Evolutionary conservation across 2,888 invertebrate genomes (phyloP).

Genomic region (Sussaba pulchella): DNA sequence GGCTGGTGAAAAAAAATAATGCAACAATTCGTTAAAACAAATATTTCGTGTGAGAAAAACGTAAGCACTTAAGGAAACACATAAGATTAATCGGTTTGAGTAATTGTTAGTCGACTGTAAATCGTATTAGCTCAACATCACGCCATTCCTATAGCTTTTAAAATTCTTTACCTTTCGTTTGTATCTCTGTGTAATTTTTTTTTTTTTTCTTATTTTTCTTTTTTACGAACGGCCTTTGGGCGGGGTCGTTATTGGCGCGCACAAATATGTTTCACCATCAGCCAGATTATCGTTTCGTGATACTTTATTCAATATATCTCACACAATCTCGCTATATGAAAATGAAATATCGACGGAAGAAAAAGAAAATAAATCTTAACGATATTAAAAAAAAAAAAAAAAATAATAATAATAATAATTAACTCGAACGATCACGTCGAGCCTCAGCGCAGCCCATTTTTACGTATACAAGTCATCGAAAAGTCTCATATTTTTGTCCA

Average conservation of each 20-base stretch:
- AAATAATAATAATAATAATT: no score
- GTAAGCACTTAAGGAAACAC: constrained; percentile 74
- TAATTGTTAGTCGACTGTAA: constrained; percentile 73
- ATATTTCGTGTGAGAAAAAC: constrained; percentile 64
- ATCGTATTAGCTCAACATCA: constrained; percentile 76
- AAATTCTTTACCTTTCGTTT: constrained; percentile 76
- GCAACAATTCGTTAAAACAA: constrained; percentile 65
- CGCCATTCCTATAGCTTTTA: constrained; percentile 76
- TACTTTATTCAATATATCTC: constrained; percentile 80
- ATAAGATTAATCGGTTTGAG: constrained; percentile 76
- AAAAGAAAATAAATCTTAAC: constrained; percentile 31
- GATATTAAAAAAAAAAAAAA: constrained; percentile 13
- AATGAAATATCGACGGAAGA: constrained; percentile 57
- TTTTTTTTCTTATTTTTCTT: constrained; percentile 48
- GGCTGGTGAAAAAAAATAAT: constrained; percentile 73
- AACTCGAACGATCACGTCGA: constrained; percentile 37
- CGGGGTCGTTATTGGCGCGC: constrained; percentile 46
- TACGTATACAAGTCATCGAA: constrained; percentile 55
- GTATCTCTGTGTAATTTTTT: constrained; percentile 26
- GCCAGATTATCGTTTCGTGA: constrained; percentile 75
- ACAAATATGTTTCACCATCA: constrained; percentile 75
- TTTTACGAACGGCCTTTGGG: constrained; percentile 45
- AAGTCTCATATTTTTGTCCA: constrained; percentile 54
- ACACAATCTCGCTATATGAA: constrained; percentile 76
- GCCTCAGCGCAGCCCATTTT: constrained; percentile 38